These are phyloP conservation scores for Hipposideros armiger DNA, from an alignment of 2,113 vertebrate genomes.

Conservation along the genomic window DNA sequence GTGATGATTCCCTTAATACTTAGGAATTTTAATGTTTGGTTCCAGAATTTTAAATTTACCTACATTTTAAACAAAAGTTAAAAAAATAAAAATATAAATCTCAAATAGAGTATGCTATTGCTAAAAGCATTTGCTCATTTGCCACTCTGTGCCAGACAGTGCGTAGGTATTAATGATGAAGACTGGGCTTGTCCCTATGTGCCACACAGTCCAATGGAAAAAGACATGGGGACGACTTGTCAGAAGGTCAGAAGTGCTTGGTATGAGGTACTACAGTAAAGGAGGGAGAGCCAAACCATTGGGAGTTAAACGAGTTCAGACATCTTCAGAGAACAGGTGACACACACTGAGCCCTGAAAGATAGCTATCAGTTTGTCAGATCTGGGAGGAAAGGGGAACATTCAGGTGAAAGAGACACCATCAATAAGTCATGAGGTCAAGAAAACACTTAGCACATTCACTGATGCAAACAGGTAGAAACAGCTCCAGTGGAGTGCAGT, in stretches of 20 bases:
- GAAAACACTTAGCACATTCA: neutral
- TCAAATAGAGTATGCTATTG: neutral
- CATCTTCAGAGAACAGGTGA: neutral
- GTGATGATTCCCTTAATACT: neutral
- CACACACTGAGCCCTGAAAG: neutral
- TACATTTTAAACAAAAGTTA: neutral
- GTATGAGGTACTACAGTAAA: neutral
- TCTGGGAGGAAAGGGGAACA: neutral
- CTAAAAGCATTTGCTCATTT: constrained; percentile 16
- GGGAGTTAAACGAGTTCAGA: neutral
- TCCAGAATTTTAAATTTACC: constrained; percentile 47
- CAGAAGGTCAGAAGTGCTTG: neutral
- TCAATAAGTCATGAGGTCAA: neutral
- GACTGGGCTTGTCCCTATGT: neutral
- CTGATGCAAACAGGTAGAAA: neutral
- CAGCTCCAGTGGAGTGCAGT: neutral
- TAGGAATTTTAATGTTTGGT: constrained; percentile 32
- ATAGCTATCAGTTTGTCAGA: neutral
- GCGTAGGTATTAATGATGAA: neutral
- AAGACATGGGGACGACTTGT: neutral
- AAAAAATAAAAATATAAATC: constrained; percentile 11
- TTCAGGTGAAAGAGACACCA: neutral
- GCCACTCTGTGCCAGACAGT: neutral
- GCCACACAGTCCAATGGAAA: neutral
- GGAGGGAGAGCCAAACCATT: neutral